phyloP scores from a whole-genome alignment of 2,888 invertebrate species.

The Drosophila barbarae region DNA sequence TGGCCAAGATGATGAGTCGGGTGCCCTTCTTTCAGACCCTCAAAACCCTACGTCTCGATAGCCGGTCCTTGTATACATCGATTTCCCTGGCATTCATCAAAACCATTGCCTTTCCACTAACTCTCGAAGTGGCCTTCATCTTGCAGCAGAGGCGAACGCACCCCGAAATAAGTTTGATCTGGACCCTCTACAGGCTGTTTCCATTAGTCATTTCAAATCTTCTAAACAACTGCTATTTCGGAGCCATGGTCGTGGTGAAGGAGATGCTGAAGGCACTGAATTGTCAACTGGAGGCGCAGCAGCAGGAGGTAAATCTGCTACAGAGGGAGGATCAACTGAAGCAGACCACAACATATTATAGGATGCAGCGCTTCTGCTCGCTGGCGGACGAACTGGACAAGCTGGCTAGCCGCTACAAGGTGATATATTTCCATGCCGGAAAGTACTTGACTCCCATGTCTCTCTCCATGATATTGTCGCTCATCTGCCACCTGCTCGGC shows the following conservation, averaged over 20 bases:
- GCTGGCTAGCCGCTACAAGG: constrained; percentile 59
- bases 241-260: constrained; percentile 61
- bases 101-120: constrained; percentile 61
- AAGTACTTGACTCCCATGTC: constrained; percentile 58
- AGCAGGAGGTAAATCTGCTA: constrained; percentile 65
- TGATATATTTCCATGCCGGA: constrained; percentile 52
- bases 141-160: constrained; percentile 58
- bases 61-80: constrained; percentile 32
- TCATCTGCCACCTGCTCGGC: constrained; percentile 75
- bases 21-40: constrained; percentile 58
- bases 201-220: constrained; percentile 73
- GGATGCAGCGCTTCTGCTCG: constrained; percentile 73
- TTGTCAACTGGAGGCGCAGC: constrained; percentile 51
- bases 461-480: constrained; percentile 66
- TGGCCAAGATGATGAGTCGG: constrained; percentile 53
- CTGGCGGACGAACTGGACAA: constrained; percentile 75
- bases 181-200: constrained; percentile 64
- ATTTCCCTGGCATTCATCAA: constrained; percentile 57
- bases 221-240: constrained; percentile 73
- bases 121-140: constrained; percentile 60
- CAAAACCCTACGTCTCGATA: constrained; percentile 51
- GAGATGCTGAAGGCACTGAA: constrained; percentile 65
- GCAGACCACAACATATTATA: constrained; percentile 65
- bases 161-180: constrained; percentile 54
- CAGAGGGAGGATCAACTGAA: constrained; percentile 55